These are phyloP conservation scores for Tupaia chinensis DNA, from an alignment of 2,113 vertebrate genomes.

Conservation along the genomic window DNA sequence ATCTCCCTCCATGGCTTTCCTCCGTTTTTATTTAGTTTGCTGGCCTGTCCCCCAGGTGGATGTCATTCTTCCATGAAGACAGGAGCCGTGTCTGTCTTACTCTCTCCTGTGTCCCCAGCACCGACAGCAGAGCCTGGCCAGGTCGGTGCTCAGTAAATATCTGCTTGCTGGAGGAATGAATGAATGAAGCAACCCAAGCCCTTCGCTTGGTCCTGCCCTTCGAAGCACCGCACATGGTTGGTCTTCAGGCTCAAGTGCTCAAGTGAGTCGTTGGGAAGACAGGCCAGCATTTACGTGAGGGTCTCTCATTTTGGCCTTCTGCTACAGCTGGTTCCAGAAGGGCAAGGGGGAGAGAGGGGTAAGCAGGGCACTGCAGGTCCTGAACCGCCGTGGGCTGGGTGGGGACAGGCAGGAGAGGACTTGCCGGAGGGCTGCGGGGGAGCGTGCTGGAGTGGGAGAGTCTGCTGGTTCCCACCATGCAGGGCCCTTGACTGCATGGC, in stretches of 20 bases:
- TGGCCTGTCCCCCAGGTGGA: neutral
- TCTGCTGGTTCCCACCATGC: rapidly evolving
- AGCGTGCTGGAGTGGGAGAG: neutral
- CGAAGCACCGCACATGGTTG: too few species aligned
- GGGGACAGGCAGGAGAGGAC: neutral
- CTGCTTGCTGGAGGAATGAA: neutral
- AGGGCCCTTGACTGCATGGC: neutral
- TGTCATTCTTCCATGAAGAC: neutral
- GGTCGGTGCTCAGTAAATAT: too few species aligned
- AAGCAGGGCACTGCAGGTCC: neutral
- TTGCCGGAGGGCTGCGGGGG: too few species aligned
- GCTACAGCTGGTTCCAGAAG: neutral
- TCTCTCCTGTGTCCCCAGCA: neutral
- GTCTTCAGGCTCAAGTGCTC: neutral
- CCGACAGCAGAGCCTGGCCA: neutral
- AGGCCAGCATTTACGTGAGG: neutral
- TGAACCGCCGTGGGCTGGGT: neutral
- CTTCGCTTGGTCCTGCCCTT: neutral
- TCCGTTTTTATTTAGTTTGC: neutral
- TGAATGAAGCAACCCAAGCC: neutral
- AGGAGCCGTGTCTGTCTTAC: too few species aligned
- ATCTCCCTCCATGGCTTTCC: neutral
- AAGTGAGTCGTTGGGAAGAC: neutral
- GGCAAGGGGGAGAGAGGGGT: neutral
- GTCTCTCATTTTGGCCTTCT: neutral